These are phyloP conservation scores for Brenthis ino DNA, from an alignment of 2,888 invertebrate species.

Conservation along the genomic window DNA sequence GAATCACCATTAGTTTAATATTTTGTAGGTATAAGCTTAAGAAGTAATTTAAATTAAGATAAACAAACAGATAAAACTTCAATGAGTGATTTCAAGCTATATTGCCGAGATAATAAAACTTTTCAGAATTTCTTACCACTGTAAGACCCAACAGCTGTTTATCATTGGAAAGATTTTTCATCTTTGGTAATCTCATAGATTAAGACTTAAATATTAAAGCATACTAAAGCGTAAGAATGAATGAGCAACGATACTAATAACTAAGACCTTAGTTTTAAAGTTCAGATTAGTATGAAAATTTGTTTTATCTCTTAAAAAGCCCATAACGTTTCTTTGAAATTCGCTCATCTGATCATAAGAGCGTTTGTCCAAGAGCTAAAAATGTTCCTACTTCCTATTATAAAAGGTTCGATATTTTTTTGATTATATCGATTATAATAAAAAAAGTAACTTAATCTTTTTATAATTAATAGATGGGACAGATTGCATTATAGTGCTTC, in stretches of 20 bases:
- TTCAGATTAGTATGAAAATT: constrained; percentile 6
- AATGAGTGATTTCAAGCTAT: too few species aligned
- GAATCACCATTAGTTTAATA: too few species aligned
- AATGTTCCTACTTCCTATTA: neutral
- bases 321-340: constrained; percentile 5
- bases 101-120: too few species aligned
- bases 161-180: too few species aligned
- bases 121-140: too few species aligned
- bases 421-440: neutral
- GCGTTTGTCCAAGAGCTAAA: neutral
- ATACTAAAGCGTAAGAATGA: neutral
- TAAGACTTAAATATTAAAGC: neutral
- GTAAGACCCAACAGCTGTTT: too few species aligned
- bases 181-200: neutral
- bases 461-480: too few species aligned
- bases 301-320: neutral
- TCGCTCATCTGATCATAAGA: constrained; percentile 4
- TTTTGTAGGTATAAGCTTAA: too few species aligned
- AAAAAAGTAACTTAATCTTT: too few species aligned
- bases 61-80: too few species aligned
- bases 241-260: neutral
- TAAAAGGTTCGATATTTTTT: constrained; percentile 3
- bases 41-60: too few species aligned
- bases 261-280: neutral
- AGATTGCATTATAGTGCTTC: too few species aligned